Evolutionary conservation across 2,113 vertebrate genomes (phyloP).

Genomic region (Xyrauchen texanus): DNA sequence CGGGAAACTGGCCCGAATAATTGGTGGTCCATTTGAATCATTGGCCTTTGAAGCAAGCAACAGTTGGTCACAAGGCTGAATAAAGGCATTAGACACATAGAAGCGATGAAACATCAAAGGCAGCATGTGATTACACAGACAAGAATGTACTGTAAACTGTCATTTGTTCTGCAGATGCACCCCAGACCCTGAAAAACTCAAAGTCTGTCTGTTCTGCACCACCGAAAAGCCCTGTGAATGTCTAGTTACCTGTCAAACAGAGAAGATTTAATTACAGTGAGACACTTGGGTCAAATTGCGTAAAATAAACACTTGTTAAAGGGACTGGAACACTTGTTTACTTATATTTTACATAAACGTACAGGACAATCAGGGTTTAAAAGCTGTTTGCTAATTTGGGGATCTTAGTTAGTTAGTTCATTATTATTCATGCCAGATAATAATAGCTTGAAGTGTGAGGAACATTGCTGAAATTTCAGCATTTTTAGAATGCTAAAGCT

Average conservation of each 20-base stretch:
- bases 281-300: background rate
- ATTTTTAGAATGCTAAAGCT: constrained; percentile 18
- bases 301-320: constrained; percentile 19
- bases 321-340: constrained; percentile 35
- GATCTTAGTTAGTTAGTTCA: no score
- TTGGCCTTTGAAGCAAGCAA: constrained; percentile 23
- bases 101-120: constrained; percentile 59
- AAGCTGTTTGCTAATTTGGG: no score
- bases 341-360: background rate
- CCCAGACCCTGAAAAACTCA: constrained; percentile 1
- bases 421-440: constrained; percentile 9
- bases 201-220: constrained; percentile 5
- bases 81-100: constrained; percentile 44
- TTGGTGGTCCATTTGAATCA: constrained; percentile 42
- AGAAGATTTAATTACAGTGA: background rate
- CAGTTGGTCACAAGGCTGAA: constrained; percentile 36
- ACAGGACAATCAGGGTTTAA: constrained; percentile 4
- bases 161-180: constrained; percentile 65
- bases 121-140: constrained; percentile 47
- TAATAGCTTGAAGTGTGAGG: constrained; percentile 22
- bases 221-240: constrained; percentile 50
- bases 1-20: constrained; percentile 27
- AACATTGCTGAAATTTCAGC: constrained; percentile 4
- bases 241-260: constrained; percentile 40
- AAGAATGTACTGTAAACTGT: constrained; percentile 35